Conservation (phyloP, 2,888 invertebrate genomes). For the Leucophenga maculata region DNA sequence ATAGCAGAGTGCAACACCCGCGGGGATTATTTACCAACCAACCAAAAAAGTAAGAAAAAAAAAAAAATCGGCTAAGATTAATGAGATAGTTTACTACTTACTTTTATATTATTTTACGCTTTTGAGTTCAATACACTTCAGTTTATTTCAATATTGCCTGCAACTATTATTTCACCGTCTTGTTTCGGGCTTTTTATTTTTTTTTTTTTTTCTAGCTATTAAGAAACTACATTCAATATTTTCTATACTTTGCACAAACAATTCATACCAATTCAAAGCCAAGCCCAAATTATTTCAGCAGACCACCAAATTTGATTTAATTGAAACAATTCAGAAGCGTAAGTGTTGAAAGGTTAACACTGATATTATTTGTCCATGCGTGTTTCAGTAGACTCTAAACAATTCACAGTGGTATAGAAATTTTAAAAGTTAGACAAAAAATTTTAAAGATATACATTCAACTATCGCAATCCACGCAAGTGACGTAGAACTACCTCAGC, state of each 20-base stretch:
- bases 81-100: background rate
- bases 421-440: no score
- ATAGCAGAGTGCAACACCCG: background rate
- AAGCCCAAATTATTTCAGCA: no score
- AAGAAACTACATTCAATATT: background rate
- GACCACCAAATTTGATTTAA: background rate
- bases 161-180: background rate
- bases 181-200: background rate
- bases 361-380: background rate
- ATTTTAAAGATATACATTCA: no score
- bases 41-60: background rate
- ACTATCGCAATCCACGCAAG: no score
- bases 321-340: background rate
- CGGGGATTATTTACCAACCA: background rate
- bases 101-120: background rate
- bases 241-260: no score
- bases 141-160: background rate
- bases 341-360: conserved; percentile 10
- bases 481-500: no score
- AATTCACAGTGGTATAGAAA: no score
- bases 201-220: background rate
- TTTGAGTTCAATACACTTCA: background rate
- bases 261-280: no score
- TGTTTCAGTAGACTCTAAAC: background rate
- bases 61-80: background rate